phyloP scores from a whole-genome alignment of 2,888 invertebrate genomes.

The Gibbula magus region DNA sequence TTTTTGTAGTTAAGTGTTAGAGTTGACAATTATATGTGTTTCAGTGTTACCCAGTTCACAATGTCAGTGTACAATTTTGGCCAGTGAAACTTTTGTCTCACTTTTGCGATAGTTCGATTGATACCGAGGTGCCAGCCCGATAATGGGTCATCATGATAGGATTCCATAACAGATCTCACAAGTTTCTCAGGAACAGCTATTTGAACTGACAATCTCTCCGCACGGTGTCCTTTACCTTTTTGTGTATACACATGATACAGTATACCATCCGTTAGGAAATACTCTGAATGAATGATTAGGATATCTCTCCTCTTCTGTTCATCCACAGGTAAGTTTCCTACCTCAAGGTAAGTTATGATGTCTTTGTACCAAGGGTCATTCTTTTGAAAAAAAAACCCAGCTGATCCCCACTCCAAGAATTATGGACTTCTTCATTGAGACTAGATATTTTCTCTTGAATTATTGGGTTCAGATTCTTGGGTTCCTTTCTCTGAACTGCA shows the following conservation, averaged over 20 bases:
- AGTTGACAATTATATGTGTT: no score
- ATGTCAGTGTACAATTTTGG: neutral
- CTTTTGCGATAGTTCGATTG: neutral
- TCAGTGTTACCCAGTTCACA: no score
- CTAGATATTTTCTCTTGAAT: no score
- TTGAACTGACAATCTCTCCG: neutral
- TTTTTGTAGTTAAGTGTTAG: no score
- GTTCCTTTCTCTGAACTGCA: no score
- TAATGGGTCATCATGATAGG: neutral
- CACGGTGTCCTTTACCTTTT: slow-evolving; percentile 15
- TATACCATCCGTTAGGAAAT: neutral
- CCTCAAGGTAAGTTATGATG: neutral
- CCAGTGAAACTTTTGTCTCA: neutral
- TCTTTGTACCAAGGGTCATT: slow-evolving; percentile 4
- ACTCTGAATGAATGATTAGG: neutral
- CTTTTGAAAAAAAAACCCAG: neutral
- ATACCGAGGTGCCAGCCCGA: slow-evolving; percentile 22
- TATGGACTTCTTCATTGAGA: neutral
- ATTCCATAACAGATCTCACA: neutral
- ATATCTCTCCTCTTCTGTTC: neutral
- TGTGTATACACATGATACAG: neutral
- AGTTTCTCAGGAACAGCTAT: neutral
- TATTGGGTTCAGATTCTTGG: no score
- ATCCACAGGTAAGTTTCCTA: neutral
- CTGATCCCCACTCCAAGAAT: neutral